Evolutionary conservation across 2,113 vertebrate genomes (phyloP).

Genomic region (Meleagris gallopavo): DNA sequence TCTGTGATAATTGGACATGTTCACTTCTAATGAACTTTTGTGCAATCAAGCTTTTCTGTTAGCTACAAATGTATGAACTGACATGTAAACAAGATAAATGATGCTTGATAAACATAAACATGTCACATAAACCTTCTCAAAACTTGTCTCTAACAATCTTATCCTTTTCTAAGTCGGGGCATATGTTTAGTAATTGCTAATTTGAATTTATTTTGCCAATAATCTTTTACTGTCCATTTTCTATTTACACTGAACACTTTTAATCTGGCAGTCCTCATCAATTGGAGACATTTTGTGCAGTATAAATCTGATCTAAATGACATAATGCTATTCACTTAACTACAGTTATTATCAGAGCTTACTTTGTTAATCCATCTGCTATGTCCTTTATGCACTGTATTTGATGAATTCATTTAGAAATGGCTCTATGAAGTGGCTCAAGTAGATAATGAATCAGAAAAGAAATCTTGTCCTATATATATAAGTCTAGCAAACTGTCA

Average conservation of each 20-base stretch:
- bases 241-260: background rate
- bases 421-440: background rate
- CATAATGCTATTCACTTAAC: background rate
- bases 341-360: slow-evolving; percentile 32
- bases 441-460: background rate
- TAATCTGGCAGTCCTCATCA: background rate
- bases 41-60: background rate
- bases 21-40: background rate
- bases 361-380: background rate
- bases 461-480: background rate
- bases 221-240: background rate
- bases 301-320: background rate
- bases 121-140: background rate
- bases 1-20: background rate
- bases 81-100: slow-evolving; percentile 6
- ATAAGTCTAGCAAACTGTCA: background rate
- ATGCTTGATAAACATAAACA: background rate
- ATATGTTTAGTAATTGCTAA: slow-evolving; percentile 35
- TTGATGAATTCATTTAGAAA: slow-evolving; percentile 23
- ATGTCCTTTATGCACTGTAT: background rate
- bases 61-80: background rate
- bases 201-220: slow-evolving; percentile 34
- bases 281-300: background rate
- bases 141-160: background rate
- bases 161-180: background rate